phyloP scores from a whole-genome alignment of 2,113 vertebrate genomes.

The Gopherus flavomarginatus region DNA sequence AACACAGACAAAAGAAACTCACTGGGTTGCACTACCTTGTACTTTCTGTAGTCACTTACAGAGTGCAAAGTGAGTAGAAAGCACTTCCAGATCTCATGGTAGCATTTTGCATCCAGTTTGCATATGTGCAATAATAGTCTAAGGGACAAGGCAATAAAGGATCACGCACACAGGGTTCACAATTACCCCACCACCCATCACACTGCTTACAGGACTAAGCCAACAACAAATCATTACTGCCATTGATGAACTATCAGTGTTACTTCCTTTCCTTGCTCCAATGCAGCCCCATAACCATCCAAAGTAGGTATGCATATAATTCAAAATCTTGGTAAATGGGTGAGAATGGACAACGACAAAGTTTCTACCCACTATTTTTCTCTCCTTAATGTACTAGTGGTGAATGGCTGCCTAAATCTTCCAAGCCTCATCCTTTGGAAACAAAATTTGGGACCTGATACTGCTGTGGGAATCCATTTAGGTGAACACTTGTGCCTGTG shows the following conservation, averaged over 20 bases:
- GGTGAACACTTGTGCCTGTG: background rate
- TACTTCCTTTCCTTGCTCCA: background rate
- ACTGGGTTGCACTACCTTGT: background rate
- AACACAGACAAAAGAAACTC: background rate
- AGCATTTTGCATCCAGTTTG: accelerated
- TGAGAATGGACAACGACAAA: background rate
- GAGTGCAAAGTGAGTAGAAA: background rate
- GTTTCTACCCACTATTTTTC: background rate
- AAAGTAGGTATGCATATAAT: background rate
- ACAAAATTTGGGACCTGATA: background rate
- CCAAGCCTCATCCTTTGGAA: background rate
- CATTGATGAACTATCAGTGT: background rate
- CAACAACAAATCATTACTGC: background rate
- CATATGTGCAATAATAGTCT: background rate
- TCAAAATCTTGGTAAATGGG: background rate
- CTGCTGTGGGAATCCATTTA: background rate
- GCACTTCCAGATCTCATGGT: background rate
- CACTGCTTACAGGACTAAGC: background rate
- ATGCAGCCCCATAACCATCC: background rate
- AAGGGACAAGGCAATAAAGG: background rate
- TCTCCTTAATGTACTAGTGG: background rate
- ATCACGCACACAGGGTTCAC: background rate
- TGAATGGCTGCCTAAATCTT: background rate
- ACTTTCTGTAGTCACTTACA: background rate
- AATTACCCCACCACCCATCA: background rate